Conservation (phyloP, 2,797 vertebrate species). For the Brachyrhaphis roseni region DNA sequence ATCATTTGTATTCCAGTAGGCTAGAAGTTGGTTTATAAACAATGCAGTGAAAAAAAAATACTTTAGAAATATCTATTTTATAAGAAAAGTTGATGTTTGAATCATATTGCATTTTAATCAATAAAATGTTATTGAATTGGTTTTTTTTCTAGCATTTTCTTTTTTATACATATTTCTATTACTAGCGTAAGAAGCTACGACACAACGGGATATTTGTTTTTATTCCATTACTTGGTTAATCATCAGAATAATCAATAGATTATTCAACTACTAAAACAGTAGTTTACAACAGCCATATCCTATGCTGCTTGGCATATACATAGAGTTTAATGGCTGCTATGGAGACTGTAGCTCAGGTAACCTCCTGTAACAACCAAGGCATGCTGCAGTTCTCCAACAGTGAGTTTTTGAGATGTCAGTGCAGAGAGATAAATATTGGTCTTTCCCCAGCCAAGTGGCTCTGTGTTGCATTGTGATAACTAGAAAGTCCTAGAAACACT, state of each 20-base stretch:
- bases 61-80: no score
- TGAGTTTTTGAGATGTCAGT: conserved; percentile 1
- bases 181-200: no score
- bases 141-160: no score
- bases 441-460: neutral
- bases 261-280: no score
- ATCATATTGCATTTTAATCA: no score
- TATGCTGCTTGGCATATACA: neutral
- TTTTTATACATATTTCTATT: neutral
- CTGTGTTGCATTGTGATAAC: neutral
- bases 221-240: no score
- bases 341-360: conserved; percentile 3
- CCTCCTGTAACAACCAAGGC: neutral
- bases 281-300: no score
- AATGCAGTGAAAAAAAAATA: neutral
- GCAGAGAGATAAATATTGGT: neutral
- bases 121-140: no score
- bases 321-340: neutral
- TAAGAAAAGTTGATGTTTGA: no score
- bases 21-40: neutral
- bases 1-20: neutral
- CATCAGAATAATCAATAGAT: no score
- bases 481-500: neutral
- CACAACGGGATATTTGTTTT: no score
- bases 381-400: neutral